Base-by-base conservation (phyloP, 2,113 vertebrate species). In the Astatotilapia flaviijosephi region DNA sequence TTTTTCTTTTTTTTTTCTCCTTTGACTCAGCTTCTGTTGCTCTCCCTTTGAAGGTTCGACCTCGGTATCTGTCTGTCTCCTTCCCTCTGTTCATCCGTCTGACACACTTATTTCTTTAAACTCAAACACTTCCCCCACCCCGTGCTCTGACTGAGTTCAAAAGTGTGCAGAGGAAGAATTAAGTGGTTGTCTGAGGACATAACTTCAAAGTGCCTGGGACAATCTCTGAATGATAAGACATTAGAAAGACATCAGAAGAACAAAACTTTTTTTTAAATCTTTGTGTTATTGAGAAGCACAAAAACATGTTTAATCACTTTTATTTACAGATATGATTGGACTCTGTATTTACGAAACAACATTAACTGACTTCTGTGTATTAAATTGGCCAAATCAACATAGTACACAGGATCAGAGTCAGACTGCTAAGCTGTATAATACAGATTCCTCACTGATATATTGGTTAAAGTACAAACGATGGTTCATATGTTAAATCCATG, bases 11-110 rank as follows among this genome's bases (percentile, higher is more conserved):
- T 23, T 58, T 73, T 68, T 17, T 86, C 58, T 26, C 45, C 60
- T 14, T 17, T 9, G 11, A 65, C 85, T 89, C 79, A 31, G 89
- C 90, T 90, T 89, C 86, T 93, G 89, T 88, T 89, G 83, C 79
- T 86, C 80, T 86, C 82, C 35, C 89, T 94, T 90, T 93, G 89
- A 94, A 91, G 90, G 87, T 93, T 92, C 83, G 88, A 26, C 77
- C 88, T 68, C 86, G 5, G 31, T 54, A 75, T 91, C 83, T 81
- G 23, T 87, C 82, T 68, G 31, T 80, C 73, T 96, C 88, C 95
- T 95, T 91, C 82, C 84, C 42, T 86, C 84, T 17, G 60, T 88
- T 70, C 95, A 86, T 95, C 85, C 84, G 11, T 94, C 93, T 90
- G 79, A 86, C 77, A 79, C 83, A 11, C 86, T 90, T 33, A 42